Conservation (phyloP, 2,113 vertebrate species). For the Siphamia tubifer region DNA sequence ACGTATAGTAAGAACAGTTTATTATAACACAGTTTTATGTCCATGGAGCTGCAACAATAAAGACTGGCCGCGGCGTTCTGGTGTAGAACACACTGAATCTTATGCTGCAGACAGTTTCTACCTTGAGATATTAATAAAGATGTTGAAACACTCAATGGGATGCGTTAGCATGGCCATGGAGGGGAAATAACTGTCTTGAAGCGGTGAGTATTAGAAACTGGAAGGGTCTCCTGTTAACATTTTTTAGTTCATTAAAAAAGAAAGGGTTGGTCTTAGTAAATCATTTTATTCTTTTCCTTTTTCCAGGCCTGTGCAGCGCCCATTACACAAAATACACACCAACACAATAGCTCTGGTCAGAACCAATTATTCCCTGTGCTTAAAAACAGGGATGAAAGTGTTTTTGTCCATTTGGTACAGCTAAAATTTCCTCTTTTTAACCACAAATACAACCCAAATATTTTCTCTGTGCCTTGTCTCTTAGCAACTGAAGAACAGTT, state of each 20-base stretch:
- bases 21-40: too few species aligned
- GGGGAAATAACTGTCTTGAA: not conserved
- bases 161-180: not conserved
- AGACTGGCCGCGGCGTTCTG: too few species aligned
- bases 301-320: not conserved
- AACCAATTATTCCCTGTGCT: slow-evolving; percentile 44
- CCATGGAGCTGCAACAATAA: too few species aligned
- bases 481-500: slow-evolving; percentile 80
- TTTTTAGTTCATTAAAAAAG: slow-evolving; percentile 22
- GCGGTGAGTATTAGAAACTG: slow-evolving; percentile 23
- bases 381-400: slow-evolving; percentile 63
- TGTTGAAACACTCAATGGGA: not conserved
- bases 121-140: too few species aligned
- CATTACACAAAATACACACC: slow-evolving; percentile 22
- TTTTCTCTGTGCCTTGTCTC: slow-evolving; percentile 74
- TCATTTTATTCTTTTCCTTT: slow-evolving; percentile 34
- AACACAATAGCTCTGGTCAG: slow-evolving; percentile 42
- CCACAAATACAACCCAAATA: slow-evolving; percentile 75
- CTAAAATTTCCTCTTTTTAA: slow-evolving; percentile 63
- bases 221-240: slow-evolving; percentile 30
- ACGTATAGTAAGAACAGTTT: too few species aligned
- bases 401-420: slow-evolving; percentile 58
- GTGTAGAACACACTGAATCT: too few species aligned
- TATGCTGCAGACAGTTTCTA: too few species aligned
- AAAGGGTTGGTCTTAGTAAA: slow-evolving; percentile 20